Evolutionary conservation across 2,888 invertebrate genomes (phyloP), one percentile per base, ranked within the genome.

Genomic region (Allophyes oxyacanthae): DNA sequence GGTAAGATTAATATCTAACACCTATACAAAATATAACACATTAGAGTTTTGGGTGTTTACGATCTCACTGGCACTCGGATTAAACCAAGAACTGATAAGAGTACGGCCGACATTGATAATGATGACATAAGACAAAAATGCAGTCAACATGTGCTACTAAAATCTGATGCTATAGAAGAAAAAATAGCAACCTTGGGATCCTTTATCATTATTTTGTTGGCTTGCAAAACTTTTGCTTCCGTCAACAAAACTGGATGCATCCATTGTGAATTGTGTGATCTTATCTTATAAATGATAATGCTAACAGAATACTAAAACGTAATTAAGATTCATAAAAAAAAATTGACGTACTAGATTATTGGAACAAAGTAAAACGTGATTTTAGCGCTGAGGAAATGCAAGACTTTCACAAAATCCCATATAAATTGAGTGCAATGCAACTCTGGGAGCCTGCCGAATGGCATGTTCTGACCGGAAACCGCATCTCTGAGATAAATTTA

Each of bases 401-500:
- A 65, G 70, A 72, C 75, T 82, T 78, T 76, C 76, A 84, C 77
- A 72, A 83, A 84, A 83, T 84, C 81, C 82, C 85, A 82, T 85
- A 73, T 82, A 77, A 69, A 69, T 65, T 66, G 66, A 78, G 73
- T 82, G 82, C 84, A 83, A 70, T 85, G 84, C 83, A 83, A 80
- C 77, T 79, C 70, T 45, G 64, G 49, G 63, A 50, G 72, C 64
- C 77, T 78, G 62, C 72, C 66, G 61, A 73, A 61, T 66, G 68
- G 85, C 82, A 85, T 86, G 84, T 77, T 67, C 78, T 64, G 70
- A 85, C 91, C 91, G 93, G 93, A 93, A 91, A 86, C 85, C 81
- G 80, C 84, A 84, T 84, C 88, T 88, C 84, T 61, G 78, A 78
- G 87, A 86, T 90, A 92, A 90, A 90, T 90, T 87, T 92, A 93